Conservation (phyloP, 2,113 vertebrate genomes). For the Rhynchomys soricoides region DNA sequence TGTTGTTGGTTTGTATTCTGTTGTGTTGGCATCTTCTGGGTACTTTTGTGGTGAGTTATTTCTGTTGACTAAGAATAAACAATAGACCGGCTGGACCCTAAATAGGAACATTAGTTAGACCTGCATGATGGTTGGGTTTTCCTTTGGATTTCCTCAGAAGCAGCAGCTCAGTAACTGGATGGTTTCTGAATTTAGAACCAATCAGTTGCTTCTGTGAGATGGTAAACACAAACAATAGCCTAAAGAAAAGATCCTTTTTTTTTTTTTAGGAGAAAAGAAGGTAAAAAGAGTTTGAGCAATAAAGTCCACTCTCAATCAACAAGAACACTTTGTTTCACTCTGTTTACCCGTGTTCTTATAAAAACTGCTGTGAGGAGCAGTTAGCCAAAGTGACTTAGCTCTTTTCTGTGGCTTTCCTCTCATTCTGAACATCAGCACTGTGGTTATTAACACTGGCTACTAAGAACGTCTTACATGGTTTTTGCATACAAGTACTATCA, state of each 20-base stretch:
- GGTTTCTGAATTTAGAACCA: slow-evolving; percentile 24
- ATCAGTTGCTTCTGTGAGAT: background rate
- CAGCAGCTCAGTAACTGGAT: background rate
- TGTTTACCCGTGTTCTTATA: background rate
- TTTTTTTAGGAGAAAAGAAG: background rate
- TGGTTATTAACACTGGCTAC: slow-evolving; percentile 34
- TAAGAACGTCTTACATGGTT: background rate
- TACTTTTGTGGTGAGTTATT: slow-evolving; percentile 60
- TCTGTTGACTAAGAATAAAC: slow-evolving; percentile 47
- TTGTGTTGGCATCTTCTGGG: slow-evolving; percentile 60
- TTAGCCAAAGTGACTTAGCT: background rate
- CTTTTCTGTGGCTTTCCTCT: slow-evolving; percentile 54
- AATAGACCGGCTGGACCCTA: background rate
- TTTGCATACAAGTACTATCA: background rate
- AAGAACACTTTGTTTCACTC: background rate
- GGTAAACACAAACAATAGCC: background rate
- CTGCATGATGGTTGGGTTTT: background rate
- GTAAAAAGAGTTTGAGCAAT: background rate
- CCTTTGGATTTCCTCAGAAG: slow-evolving; percentile 8
- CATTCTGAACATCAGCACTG: background rate
- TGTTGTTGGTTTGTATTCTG: slow-evolving; percentile 49
- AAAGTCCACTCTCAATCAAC: background rate
- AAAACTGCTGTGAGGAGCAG: background rate
- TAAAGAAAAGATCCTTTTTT: background rate
- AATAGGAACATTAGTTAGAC: background rate